Evolutionary conservation across 1,140 invertebrate genomes (phyloP), one percentile per base, ranked within the genome.

Genomic region (Drosophila tristis): DNA sequence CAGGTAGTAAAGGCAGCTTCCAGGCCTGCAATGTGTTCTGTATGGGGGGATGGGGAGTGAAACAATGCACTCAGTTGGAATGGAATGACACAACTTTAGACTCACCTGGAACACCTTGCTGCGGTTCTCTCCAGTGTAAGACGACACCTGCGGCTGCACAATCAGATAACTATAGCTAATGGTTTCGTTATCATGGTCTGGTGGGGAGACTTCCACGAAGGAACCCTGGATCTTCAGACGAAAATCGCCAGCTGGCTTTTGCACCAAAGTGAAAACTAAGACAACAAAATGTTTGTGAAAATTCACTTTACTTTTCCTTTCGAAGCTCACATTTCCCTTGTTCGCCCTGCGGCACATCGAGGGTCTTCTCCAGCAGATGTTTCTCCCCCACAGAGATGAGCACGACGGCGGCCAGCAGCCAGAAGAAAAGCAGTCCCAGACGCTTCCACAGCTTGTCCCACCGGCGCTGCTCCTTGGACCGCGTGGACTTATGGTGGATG

Each of bases 181-280:
- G 3, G 85, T 84, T 26, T 79, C 75, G 26, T 84, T 81, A 48
- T 66, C 62, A 29, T 56, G 29, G 20, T 50, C 48, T 23, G 61
- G 15, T 16, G 45, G 50, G 11, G 55, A 53, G 16, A 71, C 49
- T 23, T 74, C 67, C 15, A 85, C 73, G 26, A 91, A 91, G 8
- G 90, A 59, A 7, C 90, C 90, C 11, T 74, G 48, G 4, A 91
- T 73, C 50, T 75, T 80, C 11, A 91, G 25, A 0, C 77, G 79
- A 49, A 91, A 91, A 51, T 91, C 87, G 9, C 90, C 90, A 2
- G 73, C 74, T 2, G 90, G 90, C 48, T 90, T 91, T 49, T 82
- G 72, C 5, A 53, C 54, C 45, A 91, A 39, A 35, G 77, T 57
- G 48, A 91, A 91, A 75, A 72, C 90, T 91, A 31, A 8, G 4